Evolutionary conservation across 1,140 invertebrate species (phyloP).

Genomic region (Saccostrea glomerata): DNA sequence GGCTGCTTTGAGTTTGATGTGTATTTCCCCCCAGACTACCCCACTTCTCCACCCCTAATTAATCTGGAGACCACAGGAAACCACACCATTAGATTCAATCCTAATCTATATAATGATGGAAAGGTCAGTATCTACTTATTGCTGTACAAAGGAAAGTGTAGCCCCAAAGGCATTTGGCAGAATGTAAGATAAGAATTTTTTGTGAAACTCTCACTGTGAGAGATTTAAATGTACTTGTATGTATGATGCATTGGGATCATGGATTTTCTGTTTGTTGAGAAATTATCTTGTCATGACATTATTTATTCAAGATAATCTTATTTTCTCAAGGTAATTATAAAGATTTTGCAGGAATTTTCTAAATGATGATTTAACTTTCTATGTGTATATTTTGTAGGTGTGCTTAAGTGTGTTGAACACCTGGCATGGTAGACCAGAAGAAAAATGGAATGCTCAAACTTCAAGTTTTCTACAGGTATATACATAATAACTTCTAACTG

Average conservation of each 20-base stretch:
- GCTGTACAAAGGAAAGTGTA: no score
- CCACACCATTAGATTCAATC: constrained; percentile 96
- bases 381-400: constrained; percentile 80
- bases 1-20: constrained; percentile 82
- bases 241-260: no score
- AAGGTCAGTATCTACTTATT: constrained; percentile 81
- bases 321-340: no score
- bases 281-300: no score
- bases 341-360: not conserved
- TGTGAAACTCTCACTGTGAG: no score
- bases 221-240: no score
- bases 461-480: constrained; percentile 95
- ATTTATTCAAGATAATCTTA: no score
- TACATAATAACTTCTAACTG: not conserved
- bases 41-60: constrained; percentile 84
- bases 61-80: constrained; percentile 97
- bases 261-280: no score
- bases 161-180: no score
- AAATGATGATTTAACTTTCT: not conserved
- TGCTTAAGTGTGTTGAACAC: constrained; percentile 97
- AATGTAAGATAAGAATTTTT: no score
- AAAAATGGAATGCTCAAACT: constrained; percentile 98
- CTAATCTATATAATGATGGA: constrained; percentile 97
- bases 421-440: constrained; percentile 98
- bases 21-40: constrained; percentile 81